Base-by-base conservation (phyloP, 2,797 vertebrate species). In the Gymnothorax javanicus region DNA sequence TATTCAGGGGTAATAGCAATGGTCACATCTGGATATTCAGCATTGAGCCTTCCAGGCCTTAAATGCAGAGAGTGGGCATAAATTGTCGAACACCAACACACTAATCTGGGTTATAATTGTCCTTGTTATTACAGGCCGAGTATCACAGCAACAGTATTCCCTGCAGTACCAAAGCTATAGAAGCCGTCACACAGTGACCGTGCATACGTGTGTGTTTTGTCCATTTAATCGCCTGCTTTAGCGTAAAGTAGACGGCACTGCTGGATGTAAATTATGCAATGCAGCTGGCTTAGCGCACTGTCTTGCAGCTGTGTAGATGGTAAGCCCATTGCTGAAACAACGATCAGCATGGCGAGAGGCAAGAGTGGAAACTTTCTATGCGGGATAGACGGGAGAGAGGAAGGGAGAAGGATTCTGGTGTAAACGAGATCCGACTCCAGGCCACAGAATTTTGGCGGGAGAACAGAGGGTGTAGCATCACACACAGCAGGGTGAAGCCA, bases 21-120 rank as follows among this genome's bases (percentile, higher is more conserved):
- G 89, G 88, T 87, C 91, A 93, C 94, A 95, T 95, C 94, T 95
- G 95, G 94, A 94, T 91, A 91, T 93, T 86, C 87, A 84, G 69
- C 87, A 89, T 86, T 43, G 50, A 67, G 23, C 69, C 79, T 84
- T 88, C 89, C 60, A 86, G 87, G 87, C 84, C 85, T 85, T 87
- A 87, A 91, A 92, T 89, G 86, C 87, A 88, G 90, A 94, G 90
- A 89, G 86, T 82, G 90, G 89, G 27, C 57, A 50, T 92, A 86
- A 84, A 83, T 69, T 88, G 85, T 90, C 90, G 86, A 85, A 85
- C 89, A 92, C 84, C 87, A 92, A 90, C 87, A 88, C 89, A 89
- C 90, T 69, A 83, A 90, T 89, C 89, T 89, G 85, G 91, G 91
- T 91, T 88, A 88, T 90, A 85, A 90, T 89, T 73, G 91, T 54